Base-by-base conservation (phyloP, 1,140 invertebrate species). In the Nomia melanderi region DNA sequence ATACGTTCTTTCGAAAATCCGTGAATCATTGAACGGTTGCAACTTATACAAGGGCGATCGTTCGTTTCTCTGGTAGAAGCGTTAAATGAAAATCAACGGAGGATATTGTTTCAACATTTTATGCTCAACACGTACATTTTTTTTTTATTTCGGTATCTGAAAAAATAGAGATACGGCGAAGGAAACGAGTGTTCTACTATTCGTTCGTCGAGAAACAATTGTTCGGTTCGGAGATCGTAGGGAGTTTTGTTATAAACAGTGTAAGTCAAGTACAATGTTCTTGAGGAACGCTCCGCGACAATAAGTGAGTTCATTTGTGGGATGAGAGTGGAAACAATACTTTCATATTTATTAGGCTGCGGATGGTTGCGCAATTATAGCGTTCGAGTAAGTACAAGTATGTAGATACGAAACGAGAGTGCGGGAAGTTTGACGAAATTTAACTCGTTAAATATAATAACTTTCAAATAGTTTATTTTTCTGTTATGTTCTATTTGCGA, bases 61-160 rank as follows among this genome's bases (percentile, higher is more conserved):
- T n/a, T n/a, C n/a, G n/a, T 50, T n/a, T 50, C 20, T 17, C 3
- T 50, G 47, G 47, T 50, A 44, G 29, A 11, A 44, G 5, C 12
- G 20, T 17, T 23, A 70, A 44, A 70, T 14, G 20, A 62, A 36
- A 9, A 72, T n/a, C n/a, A 8, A 7, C 44, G 39, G 8, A 47
- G 12, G n/a, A 60, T 50, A 62, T 62, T 50, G 20, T 29, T 59
- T 60, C 29, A 71, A 71, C 56, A 5, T 50, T 60, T 71, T 71
- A 62, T 71, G 29, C 39, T 71, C 69, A 62, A 71, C 39, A 71
- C 41, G 67, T 70, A 70, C 54, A 71, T 71, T 71, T n/a, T 50
- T 36, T 36, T 50, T 50, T 71, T 71, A 71, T 71, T 71, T 71
- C 27, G 25, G 56, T 62, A 62, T 60, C 56, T 71, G 56, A 62